A percentile compares a stretch with the other conserved stretches of the same genome.
Evolutionary conservation across 2,797 vertebrate species (phyloP).

Genomic region (Monodelphis domestica): DNA sequence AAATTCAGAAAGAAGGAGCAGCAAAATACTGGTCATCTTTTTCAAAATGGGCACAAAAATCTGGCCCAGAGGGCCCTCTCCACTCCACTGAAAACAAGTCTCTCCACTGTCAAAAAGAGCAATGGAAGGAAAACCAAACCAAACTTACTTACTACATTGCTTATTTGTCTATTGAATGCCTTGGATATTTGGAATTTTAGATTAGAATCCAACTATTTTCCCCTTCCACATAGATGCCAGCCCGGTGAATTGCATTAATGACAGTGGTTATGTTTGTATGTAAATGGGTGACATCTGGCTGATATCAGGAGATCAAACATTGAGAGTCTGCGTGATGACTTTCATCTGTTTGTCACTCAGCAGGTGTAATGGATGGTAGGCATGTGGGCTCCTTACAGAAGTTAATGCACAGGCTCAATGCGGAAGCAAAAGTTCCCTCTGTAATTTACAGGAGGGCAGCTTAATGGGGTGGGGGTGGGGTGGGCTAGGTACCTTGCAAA

Average conservation of each 20-base stretch:
- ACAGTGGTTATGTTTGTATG: conserved; percentile 70
- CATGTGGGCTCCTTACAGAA: conserved; percentile 64
- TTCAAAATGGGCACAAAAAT: conserved; percentile 3
- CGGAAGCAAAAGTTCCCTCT: conserved; percentile 13
- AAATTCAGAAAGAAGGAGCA: conserved; percentile 31
- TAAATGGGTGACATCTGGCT: conserved; percentile 77
- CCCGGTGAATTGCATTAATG: conserved; percentile 64
- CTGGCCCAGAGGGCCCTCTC: background rate
- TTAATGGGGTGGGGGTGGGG: background rate
- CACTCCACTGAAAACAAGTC: background rate
- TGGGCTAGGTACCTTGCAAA: conserved; percentile 23
- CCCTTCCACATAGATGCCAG: conserved; percentile 62
- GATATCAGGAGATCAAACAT: conserved; percentile 74
- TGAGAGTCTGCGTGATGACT: conserved; percentile 64
- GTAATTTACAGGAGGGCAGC: conserved; percentile 28
- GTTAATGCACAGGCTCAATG: conserved; percentile 55
- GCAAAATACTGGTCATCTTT: conserved; percentile 14
- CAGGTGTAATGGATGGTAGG: conserved; percentile 72
- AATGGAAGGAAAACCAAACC: conserved; percentile 12
- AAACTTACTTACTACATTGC: conserved; percentile 45
- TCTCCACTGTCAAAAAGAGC: conserved; percentile 34
- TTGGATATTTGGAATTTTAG: conserved; percentile 49
- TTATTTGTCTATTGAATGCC: conserved; percentile 47
- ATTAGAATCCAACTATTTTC: conserved; percentile 71
- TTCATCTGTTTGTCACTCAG: conserved; percentile 75